Base-by-base conservation (phyloP, 1,140 invertebrate genomes). In the Chrysomallon squamiferum region DNA sequence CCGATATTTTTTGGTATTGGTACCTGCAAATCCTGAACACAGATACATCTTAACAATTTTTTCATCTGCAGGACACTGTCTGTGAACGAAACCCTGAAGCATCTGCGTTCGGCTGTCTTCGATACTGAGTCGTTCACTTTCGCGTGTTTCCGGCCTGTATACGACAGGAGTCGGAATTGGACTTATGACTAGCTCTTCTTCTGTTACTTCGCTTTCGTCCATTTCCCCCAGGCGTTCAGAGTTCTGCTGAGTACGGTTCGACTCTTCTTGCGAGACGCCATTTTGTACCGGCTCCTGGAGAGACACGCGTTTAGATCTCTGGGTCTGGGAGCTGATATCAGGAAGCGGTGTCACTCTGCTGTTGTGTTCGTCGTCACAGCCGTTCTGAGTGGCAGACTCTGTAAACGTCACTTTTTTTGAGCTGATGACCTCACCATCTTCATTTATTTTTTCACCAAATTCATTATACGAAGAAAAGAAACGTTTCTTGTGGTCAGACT, bases 41-140 rank as follows among this genome's bases (percentile, higher is more conserved):
- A 84, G 20, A 56, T 80, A 84, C n/a, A 84, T 56, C 20, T 66
- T 65, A 9, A 81, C 61, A 1, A 71, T 62, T 59, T 72, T 79
- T 25, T 71, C 65, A 30, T 73, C 70, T 3, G 71, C 56, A 15
- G 69, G 72, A 69, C 75, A 79, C 11, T 59, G 58, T 18, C 70
- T 57, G 35, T 82, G 71, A n/a, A 82, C 70, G n/a, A 72, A 30
- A 27, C 82, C 81, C 54, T 70, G 57, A 9, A 82, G 49, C 22
- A 82, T 72, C n/a, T 73, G 60, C 1, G 65, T 59, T 41, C 74
- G 69, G 18, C 56, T 66, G 25, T 82, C 76, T 3, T 56, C 64
- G 25, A 65, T 45, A 15, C 59, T 67, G 13, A 75, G 49, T 56
- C 73, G 66, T 3, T 67, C 67, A 33, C 72, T 72, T 41, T 78